phyloP scores from a whole-genome alignment of 2,113 vertebrate genomes.

The Eclectus roratus region DNA sequence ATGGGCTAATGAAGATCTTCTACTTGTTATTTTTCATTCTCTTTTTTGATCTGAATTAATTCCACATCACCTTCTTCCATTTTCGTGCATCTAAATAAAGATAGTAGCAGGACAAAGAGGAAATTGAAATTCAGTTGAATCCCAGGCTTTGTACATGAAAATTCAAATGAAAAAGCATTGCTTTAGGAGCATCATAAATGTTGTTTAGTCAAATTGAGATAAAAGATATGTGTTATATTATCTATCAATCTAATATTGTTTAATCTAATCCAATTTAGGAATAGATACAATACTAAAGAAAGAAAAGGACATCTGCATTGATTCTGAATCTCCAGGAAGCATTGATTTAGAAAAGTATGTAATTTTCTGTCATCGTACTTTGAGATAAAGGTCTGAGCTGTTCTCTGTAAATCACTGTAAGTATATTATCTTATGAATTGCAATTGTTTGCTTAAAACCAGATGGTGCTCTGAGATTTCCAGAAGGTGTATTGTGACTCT shows the following conservation, averaged over 20 bases:
- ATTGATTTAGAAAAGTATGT: neutral
- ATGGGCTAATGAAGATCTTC: neutral
- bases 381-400: neutral
- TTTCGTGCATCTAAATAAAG: neutral
- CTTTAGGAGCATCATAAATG: neutral
- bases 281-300: neutral
- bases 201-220: neutral
- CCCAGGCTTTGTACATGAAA: neutral
- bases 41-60: neutral
- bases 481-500: neutral
- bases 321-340: constrained; percentile 12
- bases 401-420: neutral
- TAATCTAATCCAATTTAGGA: neutral
- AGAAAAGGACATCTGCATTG: constrained; percentile 23
- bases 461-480: neutral
- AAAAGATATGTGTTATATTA: neutral
- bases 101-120: neutral
- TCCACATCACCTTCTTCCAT: neutral
- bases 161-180: neutral
- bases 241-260: constrained; percentile 11
- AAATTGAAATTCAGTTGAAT: neutral
- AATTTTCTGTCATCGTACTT: neutral
- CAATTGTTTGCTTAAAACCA: constrained; percentile 36
- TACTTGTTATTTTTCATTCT: neutral
- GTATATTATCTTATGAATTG: neutral